Percentiles rank a stretch among this genome's conserved stretches.
These are phyloP conservation scores for Fringilla coelebs DNA, from an alignment of 2,797 vertebrate species.

Conservation along the genomic window DNA sequence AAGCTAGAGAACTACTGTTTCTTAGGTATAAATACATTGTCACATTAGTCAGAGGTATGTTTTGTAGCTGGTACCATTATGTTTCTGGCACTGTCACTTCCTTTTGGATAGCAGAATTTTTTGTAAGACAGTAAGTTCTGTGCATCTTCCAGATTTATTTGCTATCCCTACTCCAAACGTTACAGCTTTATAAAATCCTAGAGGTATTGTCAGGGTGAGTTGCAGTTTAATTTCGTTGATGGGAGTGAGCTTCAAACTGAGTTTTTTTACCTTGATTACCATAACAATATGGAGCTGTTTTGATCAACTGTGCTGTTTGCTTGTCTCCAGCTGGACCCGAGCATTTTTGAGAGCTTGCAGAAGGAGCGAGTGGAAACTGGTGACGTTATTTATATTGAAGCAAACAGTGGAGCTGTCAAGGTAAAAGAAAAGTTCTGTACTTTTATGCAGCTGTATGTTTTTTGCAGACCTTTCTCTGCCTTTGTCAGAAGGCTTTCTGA, in stretches of 20 bases:
- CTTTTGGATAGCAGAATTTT: not conserved
- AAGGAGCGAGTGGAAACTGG: conserved; percentile 97
- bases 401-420: conserved; percentile 98
- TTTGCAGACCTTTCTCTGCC: conserved; percentile 9
- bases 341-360: conserved; percentile 98
- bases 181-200: conserved; percentile 20
- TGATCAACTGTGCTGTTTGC: not conserved
- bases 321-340: conserved; percentile 89
- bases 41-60: not conserved
- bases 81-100: not conserved
- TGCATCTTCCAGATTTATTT: not conserved
- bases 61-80: not conserved
- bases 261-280: not conserved
- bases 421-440: conserved; percentile 69
- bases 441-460: not conserved
- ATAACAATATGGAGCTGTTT: not conserved
- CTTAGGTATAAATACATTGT: not conserved
- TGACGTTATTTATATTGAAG: conserved; percentile 99
- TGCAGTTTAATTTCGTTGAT: not conserved
- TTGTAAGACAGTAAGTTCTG: not conserved
- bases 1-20: not conserved
- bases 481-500: not conserved
- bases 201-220: not conserved
- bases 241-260: not conserved
- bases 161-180: not conserved